These are phyloP conservation scores for Petaurus breviceps DNA, from an alignment of 2,113 vertebrate species.

Conservation along the genomic window DNA sequence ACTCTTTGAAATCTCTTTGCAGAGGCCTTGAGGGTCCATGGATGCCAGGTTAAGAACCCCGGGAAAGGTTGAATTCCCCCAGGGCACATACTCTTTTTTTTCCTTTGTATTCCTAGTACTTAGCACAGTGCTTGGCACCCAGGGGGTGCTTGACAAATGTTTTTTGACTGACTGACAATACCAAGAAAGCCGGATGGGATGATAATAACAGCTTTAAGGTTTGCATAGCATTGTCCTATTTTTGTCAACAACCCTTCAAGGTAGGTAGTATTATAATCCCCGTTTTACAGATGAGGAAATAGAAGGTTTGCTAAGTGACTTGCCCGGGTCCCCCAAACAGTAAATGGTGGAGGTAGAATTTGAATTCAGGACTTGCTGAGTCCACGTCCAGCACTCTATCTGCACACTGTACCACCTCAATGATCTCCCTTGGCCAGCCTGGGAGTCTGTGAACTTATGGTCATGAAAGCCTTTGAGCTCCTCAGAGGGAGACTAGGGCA, in stretches of 20 bases:
- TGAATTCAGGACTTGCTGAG: background rate
- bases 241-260: background rate
- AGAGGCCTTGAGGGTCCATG: background rate
- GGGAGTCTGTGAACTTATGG: background rate
- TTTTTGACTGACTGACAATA: background rate
- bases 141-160: background rate
- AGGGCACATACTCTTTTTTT: background rate
- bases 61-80: background rate
- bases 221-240: background rate
- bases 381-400: too few species aligned
- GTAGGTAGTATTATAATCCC: background rate
- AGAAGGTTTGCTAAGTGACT: background rate
- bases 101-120: background rate
- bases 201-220: background rate
- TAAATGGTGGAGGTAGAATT: background rate
- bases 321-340: background rate
- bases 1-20: background rate
- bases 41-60: background rate
- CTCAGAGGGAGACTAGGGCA: background rate
- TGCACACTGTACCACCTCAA: too few species aligned
- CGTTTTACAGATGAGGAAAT: background rate
- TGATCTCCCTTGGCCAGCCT: background rate
- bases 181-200: background rate
- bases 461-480: background rate
- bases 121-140: background rate